Conservation (phyloP, 2,113 vertebrate species). For the Antechinus flavipes region DNA sequence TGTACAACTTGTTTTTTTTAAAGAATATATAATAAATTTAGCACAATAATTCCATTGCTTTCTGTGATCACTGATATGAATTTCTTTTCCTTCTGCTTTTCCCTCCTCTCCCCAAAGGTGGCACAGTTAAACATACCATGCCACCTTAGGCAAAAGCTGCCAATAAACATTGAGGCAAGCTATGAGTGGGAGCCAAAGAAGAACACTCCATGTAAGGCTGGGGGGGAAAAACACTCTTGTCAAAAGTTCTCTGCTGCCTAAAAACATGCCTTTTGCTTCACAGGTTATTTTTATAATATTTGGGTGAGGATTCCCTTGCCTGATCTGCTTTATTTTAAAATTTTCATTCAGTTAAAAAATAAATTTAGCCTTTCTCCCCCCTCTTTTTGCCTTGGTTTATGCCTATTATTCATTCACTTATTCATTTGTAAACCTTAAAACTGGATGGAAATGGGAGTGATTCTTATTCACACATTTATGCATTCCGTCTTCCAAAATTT, state of each 20-base stretch:
- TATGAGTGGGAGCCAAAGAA: not conserved
- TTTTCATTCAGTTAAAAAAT: not conserved
- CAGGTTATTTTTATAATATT: conserved; percentile 26
- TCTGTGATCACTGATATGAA: not conserved
- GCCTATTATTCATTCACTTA: not conserved
- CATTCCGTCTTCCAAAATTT: not conserved
- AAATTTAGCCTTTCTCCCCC: not conserved
- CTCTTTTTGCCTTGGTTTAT: not conserved
- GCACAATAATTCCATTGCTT: not conserved
- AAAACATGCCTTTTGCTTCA: not conserved
- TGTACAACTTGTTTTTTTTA: not conserved
- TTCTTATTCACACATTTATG: not conserved
- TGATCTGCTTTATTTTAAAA: conserved; percentile 39
- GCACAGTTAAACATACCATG: conserved; percentile 4
- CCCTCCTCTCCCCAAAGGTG: not conserved
- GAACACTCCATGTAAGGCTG: not conserved
- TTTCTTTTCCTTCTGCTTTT: conserved; percentile 16
- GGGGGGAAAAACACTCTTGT: conserved; percentile 21
- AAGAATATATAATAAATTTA: not conserved
- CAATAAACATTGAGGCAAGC: conserved; percentile 1
- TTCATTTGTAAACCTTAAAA: not conserved
- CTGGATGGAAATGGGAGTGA: not conserved
- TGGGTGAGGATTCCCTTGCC: not conserved
- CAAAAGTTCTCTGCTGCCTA: conserved; percentile 21
- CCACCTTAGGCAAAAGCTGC: not conserved